Percentiles rank a stretch among this genome's conserved stretches.
Evolutionary conservation across 2,113 vertebrate genomes (phyloP).

Genomic region (Charadrius vociferus): DNA sequence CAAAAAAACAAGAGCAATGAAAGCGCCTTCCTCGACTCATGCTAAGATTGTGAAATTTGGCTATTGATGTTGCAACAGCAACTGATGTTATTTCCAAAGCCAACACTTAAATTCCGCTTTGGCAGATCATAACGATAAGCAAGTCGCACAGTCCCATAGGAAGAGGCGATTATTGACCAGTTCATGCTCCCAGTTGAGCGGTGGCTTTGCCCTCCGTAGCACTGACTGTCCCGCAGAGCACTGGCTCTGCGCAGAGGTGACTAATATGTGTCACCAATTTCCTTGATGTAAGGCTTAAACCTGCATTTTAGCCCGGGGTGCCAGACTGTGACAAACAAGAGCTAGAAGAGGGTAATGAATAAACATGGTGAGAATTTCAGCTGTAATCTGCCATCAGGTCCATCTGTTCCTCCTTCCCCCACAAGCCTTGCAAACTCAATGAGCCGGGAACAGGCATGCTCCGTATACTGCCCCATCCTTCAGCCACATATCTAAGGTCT

Average conservation of each 20-base stretch:
- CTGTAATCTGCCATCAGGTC: constrained; percentile 42
- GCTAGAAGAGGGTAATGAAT: constrained; percentile 30
- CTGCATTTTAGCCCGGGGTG: not conserved
- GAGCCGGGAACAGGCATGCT: not conserved
- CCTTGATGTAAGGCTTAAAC: constrained; percentile 7
- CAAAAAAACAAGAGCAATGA: not conserved
- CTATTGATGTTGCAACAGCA: not conserved
- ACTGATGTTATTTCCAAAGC: not conserved
- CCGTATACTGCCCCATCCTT: constrained; percentile 1
- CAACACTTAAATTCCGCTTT: constrained; percentile 3
- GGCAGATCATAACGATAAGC: not conserved
- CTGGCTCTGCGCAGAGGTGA: not conserved
- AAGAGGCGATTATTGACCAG: not conserved
- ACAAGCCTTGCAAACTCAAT: constrained; percentile 25
- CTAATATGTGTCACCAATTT: not conserved
- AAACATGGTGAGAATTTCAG: constrained; percentile 44
- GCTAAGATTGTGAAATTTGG: not conserved
- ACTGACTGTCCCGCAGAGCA: not conserved
- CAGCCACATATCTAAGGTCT: not conserved
- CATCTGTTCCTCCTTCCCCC: constrained; percentile 25
- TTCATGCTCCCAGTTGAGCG: not conserved
- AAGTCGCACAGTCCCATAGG: not conserved
- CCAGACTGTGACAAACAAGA: constrained; percentile 48
- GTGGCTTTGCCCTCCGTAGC: not conserved
- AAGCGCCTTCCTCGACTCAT: not conserved